phyloP scores from a whole-genome alignment of 2,888 invertebrate genomes.

The Acanthosepion lycidas region DNA sequence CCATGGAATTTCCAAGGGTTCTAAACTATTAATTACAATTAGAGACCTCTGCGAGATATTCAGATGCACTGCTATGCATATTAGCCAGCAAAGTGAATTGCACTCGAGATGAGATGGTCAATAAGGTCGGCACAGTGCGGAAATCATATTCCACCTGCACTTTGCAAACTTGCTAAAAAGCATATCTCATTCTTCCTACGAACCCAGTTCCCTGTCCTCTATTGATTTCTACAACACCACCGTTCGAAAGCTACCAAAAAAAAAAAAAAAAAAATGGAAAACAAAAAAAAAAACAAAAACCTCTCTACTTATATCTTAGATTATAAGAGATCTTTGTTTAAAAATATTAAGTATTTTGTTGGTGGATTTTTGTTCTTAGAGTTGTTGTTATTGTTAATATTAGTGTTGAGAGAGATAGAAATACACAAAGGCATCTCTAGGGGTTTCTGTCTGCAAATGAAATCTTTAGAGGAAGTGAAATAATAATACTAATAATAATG shows the following conservation, averaged over 20 bases:
- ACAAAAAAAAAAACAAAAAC: background rate
- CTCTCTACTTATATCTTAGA: background rate
- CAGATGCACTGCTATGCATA: background rate
- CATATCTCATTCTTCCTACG: background rate
- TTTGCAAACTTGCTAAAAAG: background rate
- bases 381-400: background rate
- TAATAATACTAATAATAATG: background rate
- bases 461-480: background rate
- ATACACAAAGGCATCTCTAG: background rate
- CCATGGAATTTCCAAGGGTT: too few species aligned
- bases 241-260: background rate
- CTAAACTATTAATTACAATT: too few species aligned
- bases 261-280: too few species aligned
- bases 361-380: background rate
- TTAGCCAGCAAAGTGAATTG: background rate
- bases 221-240: background rate
- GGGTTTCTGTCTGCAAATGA: slow-evolving; percentile 17
- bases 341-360: background rate
- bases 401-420: background rate
- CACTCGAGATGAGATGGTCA: background rate
- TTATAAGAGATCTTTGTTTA: background rate
- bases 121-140: background rate
- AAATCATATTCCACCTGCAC: background rate
- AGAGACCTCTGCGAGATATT: too few species aligned
- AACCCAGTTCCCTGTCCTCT: background rate